phyloP scores from a whole-genome alignment of 2,797 vertebrate genomes.

The Sebastes trivittatus region DNA sequence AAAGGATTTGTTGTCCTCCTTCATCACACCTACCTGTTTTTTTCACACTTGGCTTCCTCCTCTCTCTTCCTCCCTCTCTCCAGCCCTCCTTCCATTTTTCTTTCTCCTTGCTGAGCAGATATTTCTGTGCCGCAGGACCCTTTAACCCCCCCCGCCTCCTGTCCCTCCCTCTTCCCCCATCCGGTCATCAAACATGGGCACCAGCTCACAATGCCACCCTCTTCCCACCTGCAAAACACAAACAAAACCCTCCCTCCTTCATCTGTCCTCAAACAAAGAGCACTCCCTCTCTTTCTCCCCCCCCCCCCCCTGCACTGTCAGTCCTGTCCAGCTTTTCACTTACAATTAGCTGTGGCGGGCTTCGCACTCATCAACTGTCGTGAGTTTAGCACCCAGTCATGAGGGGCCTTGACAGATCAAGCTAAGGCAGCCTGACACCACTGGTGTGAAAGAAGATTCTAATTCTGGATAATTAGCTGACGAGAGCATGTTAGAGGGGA shows the following conservation, averaged over 20 bases:
- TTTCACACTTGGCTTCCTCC: constrained; percentile 67
- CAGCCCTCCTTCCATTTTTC: constrained; percentile 29
- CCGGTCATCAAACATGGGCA: constrained; percentile 52
- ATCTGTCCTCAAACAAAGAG: constrained; percentile 65
- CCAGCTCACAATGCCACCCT: constrained; percentile 56
- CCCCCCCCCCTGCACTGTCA: constrained; percentile 59
- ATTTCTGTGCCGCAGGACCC: constrained; percentile 43
- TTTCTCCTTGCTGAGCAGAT: constrained; percentile 57
- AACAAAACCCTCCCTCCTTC: constrained; percentile 66
- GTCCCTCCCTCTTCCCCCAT: neutral
- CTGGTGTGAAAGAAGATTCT: constrained; percentile 88
- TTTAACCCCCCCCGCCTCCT: neutral
- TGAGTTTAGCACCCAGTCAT: constrained; percentile 85
- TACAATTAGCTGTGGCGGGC: constrained; percentile 89
- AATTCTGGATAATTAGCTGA: constrained; percentile 89
- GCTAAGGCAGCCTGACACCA: constrained; percentile 84
- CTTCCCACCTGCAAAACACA: constrained; percentile 73
- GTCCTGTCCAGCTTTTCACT: constrained; percentile 94
- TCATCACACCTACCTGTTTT: constrained; percentile 77
- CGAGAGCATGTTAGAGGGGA: constrained; percentile 75
- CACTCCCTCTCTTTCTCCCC: constrained; percentile 1
- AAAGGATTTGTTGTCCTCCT: constrained; percentile 72
- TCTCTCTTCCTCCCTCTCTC: constrained; percentile 23
- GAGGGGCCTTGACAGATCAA: constrained; percentile 80
- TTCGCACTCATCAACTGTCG: constrained; percentile 84